Evolutionary conservation across 1,140 invertebrate species (phyloP).

Genomic region (Neodiprion lecontei): DNA sequence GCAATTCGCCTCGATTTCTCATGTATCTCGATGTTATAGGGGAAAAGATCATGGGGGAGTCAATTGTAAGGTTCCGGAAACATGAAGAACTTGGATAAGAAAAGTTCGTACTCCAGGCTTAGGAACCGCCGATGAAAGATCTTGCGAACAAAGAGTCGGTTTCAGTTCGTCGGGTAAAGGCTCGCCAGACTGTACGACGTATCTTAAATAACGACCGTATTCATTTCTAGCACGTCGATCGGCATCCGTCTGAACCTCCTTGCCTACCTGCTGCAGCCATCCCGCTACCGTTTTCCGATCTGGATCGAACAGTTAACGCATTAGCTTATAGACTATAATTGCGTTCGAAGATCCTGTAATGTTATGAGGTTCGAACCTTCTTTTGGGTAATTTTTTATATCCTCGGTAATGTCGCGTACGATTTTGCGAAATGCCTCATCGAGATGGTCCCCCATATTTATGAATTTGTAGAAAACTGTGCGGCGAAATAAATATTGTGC

Average conservation of each 20-base stretch:
- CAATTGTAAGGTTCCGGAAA: no score
- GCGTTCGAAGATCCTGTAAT: background rate
- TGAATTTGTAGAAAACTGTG: background rate
- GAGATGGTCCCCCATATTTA: constrained; percentile 17
- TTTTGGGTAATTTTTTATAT: constrained; percentile 6
- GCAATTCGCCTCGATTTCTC: no score
- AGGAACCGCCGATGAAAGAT: background rate
- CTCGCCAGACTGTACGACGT: constrained; percentile 13
- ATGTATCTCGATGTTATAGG: no score
- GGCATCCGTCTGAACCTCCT: constrained; percentile 16
- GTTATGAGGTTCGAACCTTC: background rate
- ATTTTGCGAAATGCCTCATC: constrained; percentile 5
- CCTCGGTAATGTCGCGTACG: constrained; percentile 6
- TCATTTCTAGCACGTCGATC: constrained; percentile 10
- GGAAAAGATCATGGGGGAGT: no score
- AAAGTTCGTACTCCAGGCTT: background rate
- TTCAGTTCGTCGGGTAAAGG: constrained; percentile 10
- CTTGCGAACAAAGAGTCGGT: background rate
- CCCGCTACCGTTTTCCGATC: constrained; percentile 16
- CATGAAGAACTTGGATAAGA: no score
- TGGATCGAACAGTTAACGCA: background rate
- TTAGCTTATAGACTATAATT: background rate
- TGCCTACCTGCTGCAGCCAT: constrained; percentile 15
- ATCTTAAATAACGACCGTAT: constrained; percentile 21
- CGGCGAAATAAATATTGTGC: background rate